Conservation (phyloP, 2,113 vertebrate genomes). For the Mesoclemmys tuberculata region DNA sequence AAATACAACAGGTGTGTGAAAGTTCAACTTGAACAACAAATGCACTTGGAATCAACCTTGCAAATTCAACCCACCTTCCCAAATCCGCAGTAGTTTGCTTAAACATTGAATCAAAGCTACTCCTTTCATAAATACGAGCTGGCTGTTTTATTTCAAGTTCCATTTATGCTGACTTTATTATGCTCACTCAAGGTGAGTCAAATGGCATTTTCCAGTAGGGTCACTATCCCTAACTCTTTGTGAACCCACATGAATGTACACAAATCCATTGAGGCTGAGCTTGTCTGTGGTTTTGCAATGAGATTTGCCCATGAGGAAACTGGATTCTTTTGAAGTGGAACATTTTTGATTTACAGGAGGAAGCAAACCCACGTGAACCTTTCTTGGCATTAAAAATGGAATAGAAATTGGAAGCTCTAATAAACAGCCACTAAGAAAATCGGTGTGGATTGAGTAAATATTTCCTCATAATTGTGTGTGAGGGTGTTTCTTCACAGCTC, state of each 20-base stretch:
- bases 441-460: constrained; percentile 46
- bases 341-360: constrained; percentile 60
- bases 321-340: constrained; percentile 55
- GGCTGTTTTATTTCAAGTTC: constrained; percentile 49
- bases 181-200: neutral
- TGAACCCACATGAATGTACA: constrained; percentile 56
- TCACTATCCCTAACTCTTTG: constrained; percentile 64
- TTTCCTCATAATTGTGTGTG: constrained; percentile 34
- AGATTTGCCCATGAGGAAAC: constrained; percentile 64
- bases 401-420: constrained; percentile 4
- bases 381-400: neutral
- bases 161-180: neutral
- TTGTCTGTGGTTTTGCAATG: constrained; percentile 55
- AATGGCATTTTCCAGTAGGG: constrained; percentile 53
- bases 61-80: constrained; percentile 33
- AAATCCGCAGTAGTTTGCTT: constrained; percentile 37
- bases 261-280: constrained; percentile 53
- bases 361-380: constrained; percentile 41
- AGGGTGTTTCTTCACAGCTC: constrained; percentile 6
- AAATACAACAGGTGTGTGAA: constrained; percentile 17
- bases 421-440: constrained; percentile 34
- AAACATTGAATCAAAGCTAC: constrained; percentile 24
- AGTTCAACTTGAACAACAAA: constrained; percentile 46
- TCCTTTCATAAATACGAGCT: neutral
- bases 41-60: constrained; percentile 36